These are phyloP conservation scores for Cheirogaleus medius DNA, from an alignment of 2,113 vertebrate genomes.

Conservation along the genomic window DNA sequence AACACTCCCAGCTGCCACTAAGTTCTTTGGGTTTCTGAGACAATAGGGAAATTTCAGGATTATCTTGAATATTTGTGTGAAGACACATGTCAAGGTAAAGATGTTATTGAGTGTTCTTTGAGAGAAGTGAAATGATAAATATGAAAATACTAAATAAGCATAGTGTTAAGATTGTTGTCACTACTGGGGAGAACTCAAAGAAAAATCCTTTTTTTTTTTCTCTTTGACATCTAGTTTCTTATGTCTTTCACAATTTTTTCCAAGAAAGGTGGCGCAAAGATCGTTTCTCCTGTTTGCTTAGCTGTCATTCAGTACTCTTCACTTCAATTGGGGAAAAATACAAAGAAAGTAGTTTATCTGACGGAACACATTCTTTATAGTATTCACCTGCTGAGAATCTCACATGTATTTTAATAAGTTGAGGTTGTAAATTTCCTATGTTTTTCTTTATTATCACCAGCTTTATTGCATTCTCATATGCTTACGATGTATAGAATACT, in stretches of 20 bases:
- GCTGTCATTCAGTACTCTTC: background rate
- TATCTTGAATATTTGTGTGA: background rate
- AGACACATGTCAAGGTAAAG: background rate
- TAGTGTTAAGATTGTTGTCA: background rate
- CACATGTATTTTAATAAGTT: background rate
- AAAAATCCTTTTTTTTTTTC: background rate
- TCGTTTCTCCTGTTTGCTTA: background rate
- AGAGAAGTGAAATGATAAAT: conserved; percentile 21
- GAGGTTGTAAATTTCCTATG: background rate
- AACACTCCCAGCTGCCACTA: background rate
- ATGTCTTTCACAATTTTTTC: background rate
- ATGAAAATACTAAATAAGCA: background rate
- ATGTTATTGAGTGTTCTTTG: conserved; percentile 16
- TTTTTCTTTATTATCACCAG: background rate
- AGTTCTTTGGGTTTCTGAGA: background rate
- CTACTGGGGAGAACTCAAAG: background rate
- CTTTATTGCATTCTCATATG: background rate
- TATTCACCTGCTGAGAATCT: background rate
- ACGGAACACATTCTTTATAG: background rate
- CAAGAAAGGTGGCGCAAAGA: conserved; percentile 1
- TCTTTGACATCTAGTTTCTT: background rate
- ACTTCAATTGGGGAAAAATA: background rate
- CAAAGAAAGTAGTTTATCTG: background rate
- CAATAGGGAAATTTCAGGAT: background rate
- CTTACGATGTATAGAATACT: background rate